Base-by-base conservation (phyloP, 2,888 invertebrate genomes). In the Thereva nobilitata region DNA sequence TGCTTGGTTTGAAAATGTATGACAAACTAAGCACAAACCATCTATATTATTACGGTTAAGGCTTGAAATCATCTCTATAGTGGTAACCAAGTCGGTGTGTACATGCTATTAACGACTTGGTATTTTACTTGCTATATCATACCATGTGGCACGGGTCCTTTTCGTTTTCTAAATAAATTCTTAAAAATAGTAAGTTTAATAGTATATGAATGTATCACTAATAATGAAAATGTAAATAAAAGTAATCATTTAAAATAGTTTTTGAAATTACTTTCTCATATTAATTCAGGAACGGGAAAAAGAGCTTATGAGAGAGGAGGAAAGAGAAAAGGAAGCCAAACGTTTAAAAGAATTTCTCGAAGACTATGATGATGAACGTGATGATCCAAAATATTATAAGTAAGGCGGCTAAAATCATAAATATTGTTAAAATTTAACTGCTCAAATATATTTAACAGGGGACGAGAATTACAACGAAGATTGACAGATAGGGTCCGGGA, bases 281-380 rank as follows among this genome's bases (percentile, higher is more conserved):
- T n/a, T 12, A 34, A 40, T 47, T 8, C 41, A 53, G 65, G 55
- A 66, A 37, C 53, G 59, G 23, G 52, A 93, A 76, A 90, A 91
- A 73, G 94, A 95, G 78, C 83, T 91, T 54, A 85, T 90, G 72
- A 89, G 91, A 75, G 90, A 93, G 75, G 91, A 92, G 75, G 95
- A 96, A 78, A 85, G 93, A 68, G 90, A 92, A 79, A 87, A 90
- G 68, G 98, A 99, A 82, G 97, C 96, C 0, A 93, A 94, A 82
- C 86, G 94, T 50, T 85, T 99, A 64, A 95, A 96, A 81, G 95
- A 97, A 83, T 99, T 99, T 82, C 86, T 99, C 3, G 99, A 99
- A 83, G 98, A 99, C 81, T 99, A 99, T 78, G 97, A 98, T 77
- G 99, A 99, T 80, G 97, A 97, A 81, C 85, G 96, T 63, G 97